A percentile compares a stretch with the other conserved stretches of the same genome.
Conservation (phyloP, 1,140 invertebrate genomes). For the Ceratosolen fusciceps region DNA sequence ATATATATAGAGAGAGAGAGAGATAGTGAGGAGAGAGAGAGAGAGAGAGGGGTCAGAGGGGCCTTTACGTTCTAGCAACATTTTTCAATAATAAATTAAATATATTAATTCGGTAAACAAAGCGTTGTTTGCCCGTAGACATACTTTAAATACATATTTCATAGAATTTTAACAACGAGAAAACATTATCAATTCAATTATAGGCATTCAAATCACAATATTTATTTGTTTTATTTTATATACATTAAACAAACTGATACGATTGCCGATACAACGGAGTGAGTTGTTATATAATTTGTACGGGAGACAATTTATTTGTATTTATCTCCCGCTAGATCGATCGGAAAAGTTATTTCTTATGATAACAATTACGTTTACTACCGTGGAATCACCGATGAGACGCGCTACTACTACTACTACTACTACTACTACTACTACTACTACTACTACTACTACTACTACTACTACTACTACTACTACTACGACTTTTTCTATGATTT, state of each 20-base stretch:
- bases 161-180: not conserved
- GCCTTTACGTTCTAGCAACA: not conserved
- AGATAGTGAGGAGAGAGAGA: not conserved
- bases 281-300: slow-evolving; percentile 1
- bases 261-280: not conserved
- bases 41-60: not conserved
- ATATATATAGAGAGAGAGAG: not conserved
- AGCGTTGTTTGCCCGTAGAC: not conserved
- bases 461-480: no score
- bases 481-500: no score
- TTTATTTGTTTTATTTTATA: not conserved
- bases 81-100: slow-evolving; percentile 1
- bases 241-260: not conserved
- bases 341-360: no score
- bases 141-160: not conserved
- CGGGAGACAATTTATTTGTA: not conserved
- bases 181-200: not conserved
- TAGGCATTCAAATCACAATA: not conserved
- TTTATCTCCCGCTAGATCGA: not conserved
- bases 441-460: no score
- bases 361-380: no score
- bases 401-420: no score
- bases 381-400: no score
- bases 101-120: not conserved
- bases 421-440: no score